Base-by-base conservation (phyloP, 92 coral and sea anemone species). In the Metridium senile region DNA sequence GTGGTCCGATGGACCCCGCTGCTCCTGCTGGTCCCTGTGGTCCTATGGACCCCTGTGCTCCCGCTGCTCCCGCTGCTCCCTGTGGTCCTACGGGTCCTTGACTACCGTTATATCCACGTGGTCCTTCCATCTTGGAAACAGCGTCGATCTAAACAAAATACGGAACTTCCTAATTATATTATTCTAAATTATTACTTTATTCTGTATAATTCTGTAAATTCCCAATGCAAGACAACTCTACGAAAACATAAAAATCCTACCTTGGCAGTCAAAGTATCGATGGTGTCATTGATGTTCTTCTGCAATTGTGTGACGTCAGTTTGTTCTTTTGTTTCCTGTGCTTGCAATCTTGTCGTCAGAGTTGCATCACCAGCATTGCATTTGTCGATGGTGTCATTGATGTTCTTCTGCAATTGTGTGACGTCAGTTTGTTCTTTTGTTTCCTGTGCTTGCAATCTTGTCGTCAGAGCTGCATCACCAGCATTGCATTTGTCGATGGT, bases 111-210 rank as follows among this genome's bases (percentile, higher is more conserved):
- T 19, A 62, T 0, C 80, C 80, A 35, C 58, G 70, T 23, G 71
- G 65, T 56, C 78, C 78, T 26, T 56, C 45, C 63, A 58, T 56
- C 54, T 73, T 73, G 0, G 78, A 53, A 0, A 52, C 78, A 54
- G 66, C 51, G 17, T 73, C 65, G 43, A 73, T 26, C 78, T 73
- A 71, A 23, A 22, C 18, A 43, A n/a, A 33, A 18, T 28, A 26
- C 28, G 70, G 16, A 18, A n/a, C n/a, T n/a, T n/a, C n/a, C n/a
- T n/a, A n/a, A n/a, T n/a, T n/a, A n/a, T n/a, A n/a, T n/a, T n/a
- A n/a, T n/a, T n/a, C n/a, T n/a, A n/a, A n/a, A n/a, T n/a, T n/a
- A n/a, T n/a, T n/a, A n/a, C n/a, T n/a, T n/a, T n/a, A n/a, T n/a
- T n/a, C n/a, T n/a, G n/a, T n/a, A n/a, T n/a, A n/a, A n/a, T n/a